Base-by-base conservation (phyloP, 1,140 invertebrate genomes). In the Rhyacophila brunnea region DNA sequence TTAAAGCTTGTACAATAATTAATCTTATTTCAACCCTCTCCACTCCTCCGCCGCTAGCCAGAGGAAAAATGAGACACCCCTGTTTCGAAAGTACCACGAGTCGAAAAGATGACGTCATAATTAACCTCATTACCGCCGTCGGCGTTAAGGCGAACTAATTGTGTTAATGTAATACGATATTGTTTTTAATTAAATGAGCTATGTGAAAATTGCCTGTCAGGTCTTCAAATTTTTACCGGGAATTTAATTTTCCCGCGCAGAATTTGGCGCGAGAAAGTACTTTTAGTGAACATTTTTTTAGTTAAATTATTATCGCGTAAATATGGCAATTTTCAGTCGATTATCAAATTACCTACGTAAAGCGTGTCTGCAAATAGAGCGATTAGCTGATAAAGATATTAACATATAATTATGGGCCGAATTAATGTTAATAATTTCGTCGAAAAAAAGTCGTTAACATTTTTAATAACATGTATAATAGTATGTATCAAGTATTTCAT, bases 121-220 rank as follows among this genome's bases (percentile, higher is more conserved):
- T 65, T 65, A 65, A 65, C 62, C 62, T 65, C 62, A 65, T 65
- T 65, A 65, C 62, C 52, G 47, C 53, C 35, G 53, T 47, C 57
- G 51, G 56, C 52, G 62, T 56, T 58, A 60, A 60, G 58, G 53
- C 58, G 58, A 54, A 58, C 62, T 65, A 65, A 65, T 65, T 65
- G 58, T 56, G 44, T 65, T 60, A 60, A 35, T 60, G 62, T 60
- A 65, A 65, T 60, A 50, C 62, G 58, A 65, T 65, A 65, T 65
- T 65, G 62, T 65, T 65, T 64, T 65, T 65, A 65, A 65, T 65
- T 64, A 64, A 64, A 64, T 65, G 62, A 60, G 48, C 50, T 60
- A 49, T 58, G 54, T 34, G 54, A 48, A 54, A 60, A 50, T 60
- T 36, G 43, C 45, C 32, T 60, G 62, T 53, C 62, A 58, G 45